Percentiles rank a stretch among this genome's conserved stretches.
Conservation (phyloP, 2,113 vertebrate species). For the Monopterus albus region DNA sequence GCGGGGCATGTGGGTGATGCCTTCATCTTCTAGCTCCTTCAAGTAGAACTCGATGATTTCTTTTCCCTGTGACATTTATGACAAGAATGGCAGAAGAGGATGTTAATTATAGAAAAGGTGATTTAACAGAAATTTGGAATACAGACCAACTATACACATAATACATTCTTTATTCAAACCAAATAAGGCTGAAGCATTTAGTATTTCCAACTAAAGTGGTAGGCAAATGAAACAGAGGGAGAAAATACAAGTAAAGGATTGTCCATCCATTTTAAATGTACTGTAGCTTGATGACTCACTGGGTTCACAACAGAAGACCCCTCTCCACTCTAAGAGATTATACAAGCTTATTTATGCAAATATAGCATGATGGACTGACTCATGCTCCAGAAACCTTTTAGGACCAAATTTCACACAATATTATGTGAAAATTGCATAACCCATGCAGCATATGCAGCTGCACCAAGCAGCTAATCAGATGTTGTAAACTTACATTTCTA, state of each 20-base stretch:
- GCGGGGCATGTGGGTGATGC: constrained; percentile 88
- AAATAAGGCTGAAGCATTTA: background rate
- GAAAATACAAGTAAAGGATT: background rate
- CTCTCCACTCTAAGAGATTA: constrained; percentile 34
- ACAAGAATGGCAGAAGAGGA: background rate
- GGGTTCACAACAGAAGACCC: background rate
- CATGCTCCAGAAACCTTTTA: constrained; percentile 3
- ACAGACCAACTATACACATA: background rate
- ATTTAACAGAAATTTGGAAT: background rate
- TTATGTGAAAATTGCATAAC: background rate
- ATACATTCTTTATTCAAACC: background rate
- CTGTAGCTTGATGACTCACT: constrained; percentile 43
- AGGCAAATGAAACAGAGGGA: background rate
- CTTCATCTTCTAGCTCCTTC: constrained; percentile 91
- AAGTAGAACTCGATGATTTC: constrained; percentile 98
- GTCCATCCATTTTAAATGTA: background rate
- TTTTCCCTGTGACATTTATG: constrained; percentile 85
- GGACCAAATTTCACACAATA: background rate
- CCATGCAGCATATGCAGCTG: background rate
- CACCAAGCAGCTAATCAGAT: background rate
- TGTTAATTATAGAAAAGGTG: background rate
- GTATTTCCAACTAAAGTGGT: background rate
- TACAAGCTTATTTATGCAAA: constrained; percentile 40
- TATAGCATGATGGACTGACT: constrained; percentile 19
- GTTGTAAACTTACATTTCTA: background rate